Conservation (phyloP, 2,888 invertebrate species). For the Xanthia togata region DNA sequence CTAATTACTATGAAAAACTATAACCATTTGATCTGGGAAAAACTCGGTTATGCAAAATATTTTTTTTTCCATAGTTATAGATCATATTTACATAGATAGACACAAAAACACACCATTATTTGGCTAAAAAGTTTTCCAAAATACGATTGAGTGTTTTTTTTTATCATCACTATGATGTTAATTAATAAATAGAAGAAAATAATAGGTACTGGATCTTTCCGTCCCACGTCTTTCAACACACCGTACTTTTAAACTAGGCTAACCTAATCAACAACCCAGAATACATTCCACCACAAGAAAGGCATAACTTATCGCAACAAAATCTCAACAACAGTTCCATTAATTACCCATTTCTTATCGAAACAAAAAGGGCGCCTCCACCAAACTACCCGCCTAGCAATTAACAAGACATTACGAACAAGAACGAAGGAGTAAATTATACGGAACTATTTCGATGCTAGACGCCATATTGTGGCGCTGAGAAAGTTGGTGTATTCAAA, state of each 20-base stretch:
- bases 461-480: slow-evolving; percentile 47
- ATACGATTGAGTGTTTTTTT: too few species aligned
- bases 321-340: slow-evolving; percentile 22
- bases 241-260: not conserved
- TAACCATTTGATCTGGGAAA: too few species aligned
- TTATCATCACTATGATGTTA: not conserved
- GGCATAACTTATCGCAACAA: slow-evolving; percentile 2
- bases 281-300: not conserved
- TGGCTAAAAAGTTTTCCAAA: too few species aligned
- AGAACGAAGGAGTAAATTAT: slow-evolving; percentile 50
- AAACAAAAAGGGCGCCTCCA: slow-evolving; percentile 29
- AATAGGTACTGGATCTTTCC: not conserved
- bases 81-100: too few species aligned
- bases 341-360: slow-evolving; percentile 38
- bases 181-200: not conserved
- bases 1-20: too few species aligned
- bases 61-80: too few species aligned
- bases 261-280: not conserved
- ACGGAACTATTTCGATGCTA: slow-evolving; percentile 48
- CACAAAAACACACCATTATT: not conserved
- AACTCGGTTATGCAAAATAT: too few species aligned
- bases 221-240: too few species aligned
- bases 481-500: slow-evolving; percentile 61
- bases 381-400: slow-evolving; percentile 22
- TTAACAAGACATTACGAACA: slow-evolving; percentile 46